Evolutionary conservation across 2,113 vertebrate species (phyloP).

Genomic region (Chascanopsetta lugubris): DNA sequence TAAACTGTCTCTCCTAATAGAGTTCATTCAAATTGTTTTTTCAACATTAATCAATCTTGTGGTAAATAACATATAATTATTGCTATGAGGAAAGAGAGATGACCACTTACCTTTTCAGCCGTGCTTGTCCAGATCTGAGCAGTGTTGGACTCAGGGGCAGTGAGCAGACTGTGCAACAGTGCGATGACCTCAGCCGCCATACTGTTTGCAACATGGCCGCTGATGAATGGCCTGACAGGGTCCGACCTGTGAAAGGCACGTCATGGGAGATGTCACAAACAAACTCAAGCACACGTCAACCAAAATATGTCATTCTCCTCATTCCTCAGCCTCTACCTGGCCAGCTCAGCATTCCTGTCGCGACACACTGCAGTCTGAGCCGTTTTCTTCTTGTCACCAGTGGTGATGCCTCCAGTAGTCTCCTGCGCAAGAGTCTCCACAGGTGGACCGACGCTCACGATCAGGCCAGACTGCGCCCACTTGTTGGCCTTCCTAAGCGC

Average conservation of each 20-base stretch:
- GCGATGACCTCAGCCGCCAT: constrained; percentile 99
- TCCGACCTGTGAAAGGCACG: constrained; percentile 83
- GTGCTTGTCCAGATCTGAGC: constrained; percentile 99
- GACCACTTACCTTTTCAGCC: constrained; percentile 88
- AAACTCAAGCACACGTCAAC: not conserved
- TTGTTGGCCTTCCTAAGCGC: constrained; percentile 96
- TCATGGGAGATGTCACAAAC: constrained; percentile 18
- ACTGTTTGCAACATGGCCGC: constrained; percentile 97
- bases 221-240: constrained; percentile 95
- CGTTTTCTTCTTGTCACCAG: constrained; percentile 96
- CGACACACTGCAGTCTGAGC: constrained; percentile 94
- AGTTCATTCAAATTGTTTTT: not conserved
- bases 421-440: constrained; percentile 87
- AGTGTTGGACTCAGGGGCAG: constrained; percentile 95
- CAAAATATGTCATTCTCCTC: not conserved
- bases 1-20: not conserved
- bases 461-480: constrained; percentile 98
- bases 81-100: not conserved
- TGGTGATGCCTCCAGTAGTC: constrained; percentile 85
- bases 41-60: not conserved
- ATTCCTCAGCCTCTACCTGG: constrained; percentile 80
- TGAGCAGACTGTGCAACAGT: constrained; percentile 93
- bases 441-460: constrained; percentile 94
- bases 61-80: not conserved
- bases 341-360: constrained; percentile 94